Base-by-base conservation (phyloP, 2,113 vertebrate species). In the Brachyhypopomus gauderio region DNA sequence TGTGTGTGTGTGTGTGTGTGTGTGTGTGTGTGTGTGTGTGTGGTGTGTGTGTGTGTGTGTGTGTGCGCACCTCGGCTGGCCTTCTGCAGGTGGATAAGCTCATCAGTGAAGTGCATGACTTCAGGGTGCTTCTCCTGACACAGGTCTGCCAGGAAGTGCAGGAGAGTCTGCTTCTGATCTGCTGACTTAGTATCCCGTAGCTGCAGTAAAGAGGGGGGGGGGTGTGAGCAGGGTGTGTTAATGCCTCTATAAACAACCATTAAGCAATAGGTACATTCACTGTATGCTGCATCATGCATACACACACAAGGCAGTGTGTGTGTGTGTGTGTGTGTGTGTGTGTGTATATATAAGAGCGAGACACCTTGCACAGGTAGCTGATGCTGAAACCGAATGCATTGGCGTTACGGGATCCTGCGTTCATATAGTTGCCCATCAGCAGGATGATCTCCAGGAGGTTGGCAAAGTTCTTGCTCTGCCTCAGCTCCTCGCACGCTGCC, bases 51-150 rank as follows among this genome's bases (percentile, higher is more conserved):
- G 41, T 41, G 41, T 9, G 41, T 9, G 41, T 41, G 41, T 9
- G 41, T 9, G 41, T 9, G 41, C 45, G 70, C 2, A 97, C 96
- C 96, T 96, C 94, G 92, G 88, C 95, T 95, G 89, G 96, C 96
- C 88, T 98, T 97, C 89, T 97, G 96, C 82, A 97, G 93, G 0
- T 98, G 96, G 82, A 94, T 93, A 62, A 98, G 92, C 63, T 98
- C 96, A 17, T 97, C 95, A 2, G 90, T 75, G 84, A 97, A 98
- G 87, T 88, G 88, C 91, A 97, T 92, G 85, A 96, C 83, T 0
- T 95, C 92, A 1, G 96, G 93, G 79, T 96, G 67, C 19, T 95
- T 82, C 80, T 94, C 93, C 85, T 95, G 94, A 92, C 96, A 97
- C 63, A 89, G 72, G 2, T 97, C 95, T n/a, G 92, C 95, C 36